These are phyloP conservation scores for Varanus salvator DNA, from an alignment of 2,113 vertebrate genomes.

Conservation along the genomic window DNA sequence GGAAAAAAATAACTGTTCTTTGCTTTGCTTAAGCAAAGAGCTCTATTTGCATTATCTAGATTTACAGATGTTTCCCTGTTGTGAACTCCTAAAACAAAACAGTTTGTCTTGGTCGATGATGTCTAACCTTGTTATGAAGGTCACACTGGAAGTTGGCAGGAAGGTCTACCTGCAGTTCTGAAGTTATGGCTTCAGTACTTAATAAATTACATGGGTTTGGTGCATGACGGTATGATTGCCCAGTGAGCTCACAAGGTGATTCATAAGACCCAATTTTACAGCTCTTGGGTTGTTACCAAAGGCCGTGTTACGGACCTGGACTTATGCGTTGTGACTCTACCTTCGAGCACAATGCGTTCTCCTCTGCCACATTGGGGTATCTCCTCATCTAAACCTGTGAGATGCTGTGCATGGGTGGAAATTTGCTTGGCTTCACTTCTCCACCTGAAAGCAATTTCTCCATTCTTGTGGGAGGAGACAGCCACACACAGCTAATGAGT, in stretches of 20 bases:
- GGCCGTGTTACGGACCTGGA: conserved; percentile 44
- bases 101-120: conserved; percentile 22
- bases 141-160: conserved; percentile 7
- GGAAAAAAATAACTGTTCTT: conserved; percentile 24
- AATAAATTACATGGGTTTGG: conserved; percentile 51
- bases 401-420: neutral
- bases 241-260: conserved; percentile 49
- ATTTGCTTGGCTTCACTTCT: too few species aligned
- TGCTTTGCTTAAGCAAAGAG: neutral
- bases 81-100: conserved; percentile 24
- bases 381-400: neutral
- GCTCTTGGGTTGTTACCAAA: conserved; percentile 40
- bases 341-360: conserved; percentile 40
- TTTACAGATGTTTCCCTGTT: conserved; percentile 14
- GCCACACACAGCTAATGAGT: too few species aligned
- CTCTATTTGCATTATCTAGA: neutral
- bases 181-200: conserved; percentile 49
- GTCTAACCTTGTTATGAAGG: conserved; percentile 42
- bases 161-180: conserved; percentile 4
- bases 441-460: too few species aligned
- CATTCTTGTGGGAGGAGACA: too few species aligned
- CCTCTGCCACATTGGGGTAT: conserved; percentile 10
- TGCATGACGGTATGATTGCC: conserved; percentile 46
- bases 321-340: conserved; percentile 40
- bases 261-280: conserved; percentile 49